Evolutionary conservation across 2,113 vertebrate species (phyloP).

Genomic region (Helogale parvula): DNA sequence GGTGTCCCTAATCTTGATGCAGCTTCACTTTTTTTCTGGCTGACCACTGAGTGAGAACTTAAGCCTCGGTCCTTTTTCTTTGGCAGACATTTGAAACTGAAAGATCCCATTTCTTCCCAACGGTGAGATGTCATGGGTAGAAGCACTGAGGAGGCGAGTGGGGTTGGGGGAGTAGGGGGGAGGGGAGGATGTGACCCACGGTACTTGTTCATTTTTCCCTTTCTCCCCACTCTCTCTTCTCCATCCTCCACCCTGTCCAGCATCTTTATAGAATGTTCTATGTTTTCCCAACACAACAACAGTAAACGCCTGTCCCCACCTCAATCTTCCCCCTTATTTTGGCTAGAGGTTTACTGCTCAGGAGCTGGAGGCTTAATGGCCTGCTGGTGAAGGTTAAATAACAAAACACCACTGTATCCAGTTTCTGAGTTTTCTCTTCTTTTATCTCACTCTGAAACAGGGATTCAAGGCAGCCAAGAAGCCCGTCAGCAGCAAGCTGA

Average conservation of each 20-base stretch:
- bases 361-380: constrained; percentile 3
- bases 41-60: constrained; percentile 64
- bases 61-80: constrained; percentile 63
- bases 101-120: constrained; percentile 73
- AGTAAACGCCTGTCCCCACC: background rate
- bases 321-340: background rate
- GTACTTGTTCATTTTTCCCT: background rate
- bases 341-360: constrained; percentile 33
- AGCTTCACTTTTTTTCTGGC: constrained; percentile 54
- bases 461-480: background rate
- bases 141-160: background rate
- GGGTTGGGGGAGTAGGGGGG: no score
- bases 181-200: background rate
- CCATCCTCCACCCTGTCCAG: background rate
- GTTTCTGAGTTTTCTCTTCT: constrained; percentile 38
- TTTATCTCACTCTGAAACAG: constrained; percentile 40
- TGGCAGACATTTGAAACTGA: constrained; percentile 75
- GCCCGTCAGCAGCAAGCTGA: background rate
- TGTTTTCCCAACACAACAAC: background rate
- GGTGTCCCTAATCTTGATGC: constrained; percentile 72
- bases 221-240: background rate
- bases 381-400: background rate
- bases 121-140: constrained; percentile 49
- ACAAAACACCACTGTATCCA: constrained; percentile 44
- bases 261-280: constrained; percentile 16